Evolutionary conservation across 2,888 invertebrate genomes (phyloP), one percentile per base, ranked within the genome.

Genomic region (Ceriagrion tenellum): DNA sequence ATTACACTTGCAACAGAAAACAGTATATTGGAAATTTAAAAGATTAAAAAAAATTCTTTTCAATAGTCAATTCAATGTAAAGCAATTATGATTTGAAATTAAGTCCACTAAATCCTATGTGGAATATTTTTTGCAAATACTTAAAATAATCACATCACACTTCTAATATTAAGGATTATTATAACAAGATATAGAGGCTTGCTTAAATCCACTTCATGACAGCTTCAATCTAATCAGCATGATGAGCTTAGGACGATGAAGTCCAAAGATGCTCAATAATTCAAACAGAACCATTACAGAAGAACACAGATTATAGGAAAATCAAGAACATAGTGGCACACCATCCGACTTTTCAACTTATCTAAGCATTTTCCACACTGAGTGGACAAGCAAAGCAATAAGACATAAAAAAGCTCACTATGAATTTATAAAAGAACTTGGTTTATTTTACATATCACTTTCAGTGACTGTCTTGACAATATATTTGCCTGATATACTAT

Each of bases 181-280:
- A 35, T 18, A 4, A 81, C 23, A 18, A 35, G 10, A 81, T 6
- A 93, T 16, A 35, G 93, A 55, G 26, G 47, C 59, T 63, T 63
- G 91, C 93, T 93, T 93, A 47, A 30, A 93, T 93, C 93, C 40
- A 93, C 93, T 47, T 69, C 63, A 93, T 93, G 93, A 93, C 93
- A 93, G 93, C 93, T 69, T 93, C 93, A 93, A 69, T 69, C n/a
- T 93, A 63, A 47, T 93, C 16, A 89, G 10, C 55, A 23, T 55
- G 55, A 89, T 89, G 89, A 89, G 55, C 89, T 89, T 89, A 55
- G 26, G 55, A 8, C 0, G 18, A 89, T 55, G n/a, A 89, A 89
- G n/a, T 16, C 35, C 16, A n/a, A 0, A 89, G 13, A 35, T 26
- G 55, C 13, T 55, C 89, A 55, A 55, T 20, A 55, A 55, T 89